Evolutionary conservation across 2,113 vertebrate species (phyloP).

Genomic region (Spea bombifrons): DNA sequence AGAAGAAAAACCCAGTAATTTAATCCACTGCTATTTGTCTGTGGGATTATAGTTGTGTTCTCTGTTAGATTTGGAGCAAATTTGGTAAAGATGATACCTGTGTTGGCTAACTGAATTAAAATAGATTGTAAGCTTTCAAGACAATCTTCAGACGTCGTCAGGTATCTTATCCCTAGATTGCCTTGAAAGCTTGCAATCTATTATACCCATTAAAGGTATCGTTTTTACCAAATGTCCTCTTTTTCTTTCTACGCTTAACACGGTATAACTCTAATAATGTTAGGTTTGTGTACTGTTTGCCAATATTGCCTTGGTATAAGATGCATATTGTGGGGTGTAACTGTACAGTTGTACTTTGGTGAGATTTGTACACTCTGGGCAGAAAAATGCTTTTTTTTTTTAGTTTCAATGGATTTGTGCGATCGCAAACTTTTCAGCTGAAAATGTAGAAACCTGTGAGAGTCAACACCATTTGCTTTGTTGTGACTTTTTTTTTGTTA

Average conservation of each 20-base stretch:
- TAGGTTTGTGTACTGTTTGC: slow-evolving; percentile 53
- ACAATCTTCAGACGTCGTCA: too few relatives aligned
- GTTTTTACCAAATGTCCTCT: too few relatives aligned
- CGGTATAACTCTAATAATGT: not conserved
- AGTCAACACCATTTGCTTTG: slow-evolving; percentile 38
- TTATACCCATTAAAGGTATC: too few relatives aligned
- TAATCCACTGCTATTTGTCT: slow-evolving; percentile 64
- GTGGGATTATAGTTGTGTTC: slow-evolving; percentile 33
- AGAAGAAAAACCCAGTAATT: slow-evolving; percentile 51
- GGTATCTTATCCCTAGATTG: too few relatives aligned
- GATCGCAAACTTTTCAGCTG: slow-evolving; percentile 61
- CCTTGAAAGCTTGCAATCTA: too few relatives aligned
- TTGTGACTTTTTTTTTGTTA: slow-evolving; percentile 51
- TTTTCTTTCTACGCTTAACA: too few relatives aligned
- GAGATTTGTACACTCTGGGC: slow-evolving; percentile 53
- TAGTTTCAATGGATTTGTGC: slow-evolving; percentile 36
- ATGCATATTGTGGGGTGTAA: slow-evolving; percentile 46
- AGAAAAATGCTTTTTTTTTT: slow-evolving; percentile 39
- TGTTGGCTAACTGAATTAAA: too few relatives aligned
- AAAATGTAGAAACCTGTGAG: slow-evolving; percentile 49
- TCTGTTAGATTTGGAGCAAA: slow-evolving; percentile 35
- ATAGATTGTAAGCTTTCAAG: too few relatives aligned
- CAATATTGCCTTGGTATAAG: slow-evolving; percentile 14
- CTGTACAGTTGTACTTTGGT: slow-evolving; percentile 49
- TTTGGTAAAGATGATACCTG: not conserved